Evolutionary conservation across 2,888 invertebrate species (phyloP).

Genomic region (Diaprepes abbreviatus): DNA sequence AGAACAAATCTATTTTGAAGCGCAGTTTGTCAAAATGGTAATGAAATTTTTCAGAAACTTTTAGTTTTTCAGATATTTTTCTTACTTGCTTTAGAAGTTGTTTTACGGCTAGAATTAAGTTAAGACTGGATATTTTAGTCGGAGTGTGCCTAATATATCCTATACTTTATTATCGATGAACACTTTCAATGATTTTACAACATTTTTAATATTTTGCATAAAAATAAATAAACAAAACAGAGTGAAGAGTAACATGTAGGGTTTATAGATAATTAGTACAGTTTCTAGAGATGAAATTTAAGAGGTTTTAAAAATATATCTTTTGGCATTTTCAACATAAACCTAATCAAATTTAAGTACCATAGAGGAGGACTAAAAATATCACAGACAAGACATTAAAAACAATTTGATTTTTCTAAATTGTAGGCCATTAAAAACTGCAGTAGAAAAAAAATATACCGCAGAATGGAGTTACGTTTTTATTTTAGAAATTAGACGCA

Average conservation of each 20-base stretch:
- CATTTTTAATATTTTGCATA: conserved; percentile 3
- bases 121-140: no score
- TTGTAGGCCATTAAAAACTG: conserved; percentile 39
- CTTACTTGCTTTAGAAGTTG: no score
- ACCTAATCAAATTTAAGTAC: conserved; percentile 52
- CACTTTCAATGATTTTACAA: neutral
- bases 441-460: neutral
- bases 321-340: conserved; percentile 30
- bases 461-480: no score
- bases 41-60: no score
- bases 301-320: conserved; percentile 23
- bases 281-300: neutral
- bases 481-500: no score
- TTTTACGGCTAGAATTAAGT: no score
- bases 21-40: no score
- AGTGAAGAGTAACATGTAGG: conserved; percentile 3
- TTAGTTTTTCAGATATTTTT: no score
- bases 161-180: no score
- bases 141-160: no score
- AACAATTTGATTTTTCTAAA: conserved; percentile 49
- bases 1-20: no score
- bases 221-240: neutral
- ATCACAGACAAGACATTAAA: conserved; percentile 64
- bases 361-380: conserved; percentile 62
- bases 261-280: conserved; percentile 10